Conservation (phyloP, 35 echinoderm and acorn worm genomes). For the Heliocidaris erythrogramma region DNA sequence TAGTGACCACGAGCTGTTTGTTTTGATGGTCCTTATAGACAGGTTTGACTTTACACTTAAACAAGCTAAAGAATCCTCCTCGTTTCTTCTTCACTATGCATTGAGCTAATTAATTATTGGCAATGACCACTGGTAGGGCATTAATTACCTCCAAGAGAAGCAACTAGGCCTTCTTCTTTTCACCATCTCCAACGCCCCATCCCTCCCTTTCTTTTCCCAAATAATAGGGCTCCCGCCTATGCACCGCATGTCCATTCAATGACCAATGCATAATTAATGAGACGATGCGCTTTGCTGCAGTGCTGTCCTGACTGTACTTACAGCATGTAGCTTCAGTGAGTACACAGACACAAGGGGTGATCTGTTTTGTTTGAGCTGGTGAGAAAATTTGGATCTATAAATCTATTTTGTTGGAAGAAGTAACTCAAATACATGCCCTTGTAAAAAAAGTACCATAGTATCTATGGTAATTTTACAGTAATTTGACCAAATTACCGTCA, state of each 20-base stretch:
- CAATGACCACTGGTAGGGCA: background rate
- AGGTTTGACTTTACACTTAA: no score
- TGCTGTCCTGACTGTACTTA: background rate
- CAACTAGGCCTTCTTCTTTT: background rate
- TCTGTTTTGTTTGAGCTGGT: background rate
- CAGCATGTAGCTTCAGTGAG: background rate
- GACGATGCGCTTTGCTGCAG: background rate
- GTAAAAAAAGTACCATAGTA: no score
- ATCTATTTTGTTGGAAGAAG: background rate
- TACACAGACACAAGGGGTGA: background rate
- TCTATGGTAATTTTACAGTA: no score
- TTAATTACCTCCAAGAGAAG: background rate
- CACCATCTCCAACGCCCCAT: background rate
- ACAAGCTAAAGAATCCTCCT: no score
- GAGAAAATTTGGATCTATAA: background rate
- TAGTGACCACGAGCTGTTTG: no score
- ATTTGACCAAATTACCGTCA: no score
- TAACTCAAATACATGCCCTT: background rate
- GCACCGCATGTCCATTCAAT: background rate
- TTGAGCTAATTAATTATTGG: no score
- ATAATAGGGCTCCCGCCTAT: background rate
- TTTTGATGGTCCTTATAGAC: no score
- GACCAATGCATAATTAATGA: slow-evolving; percentile 17
- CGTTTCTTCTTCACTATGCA: no score
- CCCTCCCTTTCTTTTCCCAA: background rate